Percentiles rank a stretch among this genome's conserved stretches.
phyloP scores from a whole-genome alignment of 2,888 invertebrate genomes.

The Spisula solida region DNA sequence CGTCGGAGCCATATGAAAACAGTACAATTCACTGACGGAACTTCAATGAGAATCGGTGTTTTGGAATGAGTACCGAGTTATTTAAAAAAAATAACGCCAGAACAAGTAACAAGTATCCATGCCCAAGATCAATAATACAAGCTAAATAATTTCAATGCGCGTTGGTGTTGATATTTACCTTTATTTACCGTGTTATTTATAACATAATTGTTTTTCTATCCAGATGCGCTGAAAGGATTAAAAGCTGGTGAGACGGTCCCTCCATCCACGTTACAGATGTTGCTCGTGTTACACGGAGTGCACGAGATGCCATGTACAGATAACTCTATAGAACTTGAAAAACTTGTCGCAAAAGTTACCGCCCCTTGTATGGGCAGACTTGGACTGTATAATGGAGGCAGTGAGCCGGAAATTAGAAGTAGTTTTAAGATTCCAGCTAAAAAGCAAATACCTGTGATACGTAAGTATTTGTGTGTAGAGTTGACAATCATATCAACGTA shows the following conservation, averaged over 20 bases:
- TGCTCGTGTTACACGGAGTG: constrained; percentile 81
- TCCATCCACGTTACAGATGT: constrained; percentile 81
- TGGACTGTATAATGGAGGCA: constrained; percentile 84
- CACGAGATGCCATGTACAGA: constrained; percentile 84
- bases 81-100: no score
- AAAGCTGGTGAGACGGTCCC: constrained; percentile 66
- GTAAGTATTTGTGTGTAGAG: constrained; percentile 29
- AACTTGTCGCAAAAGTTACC: constrained; percentile 84
- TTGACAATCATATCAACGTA: no score
- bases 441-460: constrained; percentile 51
- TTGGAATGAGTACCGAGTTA: no score
- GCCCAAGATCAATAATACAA: no score
- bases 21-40: no score
- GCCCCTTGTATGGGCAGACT: constrained; percentile 84
- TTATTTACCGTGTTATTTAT: no score
- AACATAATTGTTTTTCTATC: constrained; percentile 6
- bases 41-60: no score
- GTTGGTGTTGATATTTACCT: no score
- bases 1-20: no score
- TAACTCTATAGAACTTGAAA: constrained; percentile 84
- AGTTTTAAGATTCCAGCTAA: constrained; percentile 59
- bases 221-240: constrained; percentile 73
- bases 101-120: no score
- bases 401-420: constrained; percentile 77
- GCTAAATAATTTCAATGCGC: no score